These are phyloP conservation scores for Caenorhabditis macrosperma DNA, from an alignment of 2,888 invertebrate genomes.

Conservation along the genomic window DNA sequence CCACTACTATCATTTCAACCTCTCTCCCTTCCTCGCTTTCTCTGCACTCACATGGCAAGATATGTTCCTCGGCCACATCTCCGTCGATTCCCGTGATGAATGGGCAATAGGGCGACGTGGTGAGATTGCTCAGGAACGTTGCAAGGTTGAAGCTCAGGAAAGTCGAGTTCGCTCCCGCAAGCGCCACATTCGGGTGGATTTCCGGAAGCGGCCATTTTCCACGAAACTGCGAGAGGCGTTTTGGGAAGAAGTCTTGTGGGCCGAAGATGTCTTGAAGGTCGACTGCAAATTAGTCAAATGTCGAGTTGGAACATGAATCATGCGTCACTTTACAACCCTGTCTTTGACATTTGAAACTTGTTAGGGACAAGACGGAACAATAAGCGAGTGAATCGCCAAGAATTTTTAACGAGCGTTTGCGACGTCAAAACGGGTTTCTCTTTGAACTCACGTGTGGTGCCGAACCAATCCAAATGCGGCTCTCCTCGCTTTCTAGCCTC, in stretches of 20 bases:
- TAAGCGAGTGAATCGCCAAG: no score
- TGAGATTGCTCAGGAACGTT: slow-evolving; percentile 26
- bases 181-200: slow-evolving; percentile 24
- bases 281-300: slow-evolving; percentile 7
- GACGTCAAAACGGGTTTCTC: not conserved
- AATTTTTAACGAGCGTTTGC: no score
- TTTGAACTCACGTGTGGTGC: slow-evolving; percentile 23
- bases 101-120: slow-evolving; percentile 23
- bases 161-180: not conserved
- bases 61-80: slow-evolving; percentile 15
- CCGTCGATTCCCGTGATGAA: slow-evolving; percentile 28
- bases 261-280: slow-evolving; percentile 44
- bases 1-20: not conserved
- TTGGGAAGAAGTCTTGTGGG: slow-evolving; percentile 27
- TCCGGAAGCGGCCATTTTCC: slow-evolving; percentile 41
- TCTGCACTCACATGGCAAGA: slow-evolving; percentile 21
- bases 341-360: no score
- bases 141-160: slow-evolving; percentile 17
- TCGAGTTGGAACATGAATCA: not conserved
- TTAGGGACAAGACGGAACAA: no score
- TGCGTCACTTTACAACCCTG: no score
- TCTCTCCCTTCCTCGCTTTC: not conserved
- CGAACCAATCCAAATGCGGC: slow-evolving; percentile 21
- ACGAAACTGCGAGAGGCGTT: slow-evolving; percentile 33
- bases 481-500: slow-evolving; percentile 7